These are phyloP conservation scores for Pyxicephalus adspersus DNA, from an alignment of 2,113 vertebrate species.

Conservation along the genomic window DNA sequence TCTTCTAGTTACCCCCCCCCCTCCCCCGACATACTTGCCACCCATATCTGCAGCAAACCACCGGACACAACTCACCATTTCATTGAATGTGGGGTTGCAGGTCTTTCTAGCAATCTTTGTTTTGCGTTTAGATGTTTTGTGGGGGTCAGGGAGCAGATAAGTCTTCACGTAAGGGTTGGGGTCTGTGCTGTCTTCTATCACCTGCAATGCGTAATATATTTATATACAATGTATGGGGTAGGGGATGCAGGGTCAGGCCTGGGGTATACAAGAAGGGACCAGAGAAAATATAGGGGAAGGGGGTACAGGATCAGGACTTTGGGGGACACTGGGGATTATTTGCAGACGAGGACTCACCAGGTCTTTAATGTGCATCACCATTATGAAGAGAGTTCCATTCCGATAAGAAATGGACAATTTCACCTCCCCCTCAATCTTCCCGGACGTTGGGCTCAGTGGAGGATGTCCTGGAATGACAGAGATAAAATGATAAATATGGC, in stretches of 20 bases:
- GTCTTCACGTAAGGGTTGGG: conserved; percentile 98
- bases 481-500: background rate
- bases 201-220: conserved; percentile 71
- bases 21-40: too few relatives aligned
- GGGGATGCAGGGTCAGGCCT: background rate
- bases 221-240: background rate
- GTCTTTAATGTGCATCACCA: conserved; percentile 99
- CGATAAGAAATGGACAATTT: conserved; percentile 95
- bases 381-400: conserved; percentile 95
- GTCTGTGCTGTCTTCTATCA: conserved; percentile 91
- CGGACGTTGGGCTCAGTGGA: conserved; percentile 83
- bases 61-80: conserved; percentile 83
- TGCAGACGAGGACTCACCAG: conserved; percentile 74
- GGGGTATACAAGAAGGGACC: too few relatives aligned
- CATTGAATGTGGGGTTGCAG: conserved; percentile 96
- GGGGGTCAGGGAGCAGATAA: conserved; percentile 91
- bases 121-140: conserved; percentile 97
- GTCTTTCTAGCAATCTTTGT: conserved; percentile 96
- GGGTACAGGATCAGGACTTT: background rate
- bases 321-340: background rate
- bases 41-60: too few relatives aligned
- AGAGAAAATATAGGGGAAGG: too few relatives aligned
- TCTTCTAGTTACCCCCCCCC: too few relatives aligned
- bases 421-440: conserved; percentile 93
- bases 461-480: conserved; percentile 60